Percentiles rank a stretch among this genome's conserved stretches.
Conservation (phyloP, 2,888 invertebrate species). For the Agonopterix alstromeriana region DNA sequence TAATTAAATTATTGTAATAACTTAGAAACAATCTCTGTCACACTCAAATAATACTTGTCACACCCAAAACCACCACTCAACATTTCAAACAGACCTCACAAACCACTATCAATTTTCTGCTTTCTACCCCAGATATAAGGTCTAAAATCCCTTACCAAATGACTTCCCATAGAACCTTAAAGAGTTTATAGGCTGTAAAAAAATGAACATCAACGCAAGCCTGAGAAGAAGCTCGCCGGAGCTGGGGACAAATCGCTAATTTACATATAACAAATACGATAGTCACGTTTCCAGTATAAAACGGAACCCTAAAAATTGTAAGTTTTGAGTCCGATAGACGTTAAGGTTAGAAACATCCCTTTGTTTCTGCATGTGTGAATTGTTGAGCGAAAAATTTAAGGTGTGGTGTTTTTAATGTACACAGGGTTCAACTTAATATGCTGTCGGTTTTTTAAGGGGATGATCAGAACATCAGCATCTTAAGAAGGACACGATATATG, state of each 20-base stretch:
- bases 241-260: constrained; percentile 69
- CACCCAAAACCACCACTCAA: constrained; percentile 8
- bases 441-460: too few species aligned
- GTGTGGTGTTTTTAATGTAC: neutral
- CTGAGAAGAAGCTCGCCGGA: constrained; percentile 35
- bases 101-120: constrained; percentile 1
- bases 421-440: too few species aligned
- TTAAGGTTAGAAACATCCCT: neutral
- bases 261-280: constrained; percentile 76
- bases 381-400: neutral
- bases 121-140: constrained; percentile 6
- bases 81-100: constrained; percentile 4
- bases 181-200: constrained; percentile 26
- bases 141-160: constrained; percentile 6
- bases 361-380: neutral
- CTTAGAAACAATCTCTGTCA: constrained; percentile 2
- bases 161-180: constrained; percentile 7
- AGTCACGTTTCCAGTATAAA: constrained; percentile 71
- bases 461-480: too few species aligned
- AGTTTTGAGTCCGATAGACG: constrained; percentile 30
- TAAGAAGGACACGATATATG: too few species aligned
- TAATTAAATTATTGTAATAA: too few species aligned
- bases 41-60: constrained; percentile 17
- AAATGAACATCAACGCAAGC: constrained; percentile 42
- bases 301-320: constrained; percentile 38